Base-by-base conservation (phyloP, 2,797 vertebrate species). In the Enteromius thamalakanensis region DNA sequence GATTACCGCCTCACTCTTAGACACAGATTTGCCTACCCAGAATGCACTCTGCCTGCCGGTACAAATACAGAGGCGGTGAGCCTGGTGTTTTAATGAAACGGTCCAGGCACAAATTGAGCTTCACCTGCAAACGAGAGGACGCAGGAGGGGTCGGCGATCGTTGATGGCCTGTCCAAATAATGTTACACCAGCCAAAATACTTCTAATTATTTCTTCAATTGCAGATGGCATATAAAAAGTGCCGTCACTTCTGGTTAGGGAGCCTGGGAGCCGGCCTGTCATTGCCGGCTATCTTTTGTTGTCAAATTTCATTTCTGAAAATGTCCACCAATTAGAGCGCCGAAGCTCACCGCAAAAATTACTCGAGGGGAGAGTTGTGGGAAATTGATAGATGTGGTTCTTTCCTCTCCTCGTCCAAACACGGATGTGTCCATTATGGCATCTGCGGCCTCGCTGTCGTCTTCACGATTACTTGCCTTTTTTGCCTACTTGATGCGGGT, bases 221-320 rank as follows among this genome's bases (percentile, higher is more conserved):
- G 87, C 84, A 87, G 90, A 91, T 87, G 82, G 71, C 76, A 76
- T 94, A 90, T 90, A 88, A 93, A 93, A 94, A 93, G 95, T 95
- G 90, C 93, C 96, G 96, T 97, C 97, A 95, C 94, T 96, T 97
- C 95, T 94, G 94, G 93, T 98, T 97, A 97, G 92, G 83, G 85
- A 69, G 80, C 82, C 11, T 32, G 72, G 84, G 83, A 89, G 89
- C 90, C 87, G 86, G 94, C 93, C 94, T 93, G 92, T 90, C 93
- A 90, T 83, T 90, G 71, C 91, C 86, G 91, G 93, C 92, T 92
- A 93, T 96, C 95, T 94, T 94, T 95, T 97, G 95, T 97, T 97
- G 97, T 97, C 97, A 97, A 95, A 95, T 93, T 94, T 93, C 91
- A 94, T 97, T 96, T 95, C 93, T 76, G 81, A 92, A 95, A 93